Conservation (phyloP, 2,888 invertebrate genomes). For the Eupithecia vulgata region DNA sequence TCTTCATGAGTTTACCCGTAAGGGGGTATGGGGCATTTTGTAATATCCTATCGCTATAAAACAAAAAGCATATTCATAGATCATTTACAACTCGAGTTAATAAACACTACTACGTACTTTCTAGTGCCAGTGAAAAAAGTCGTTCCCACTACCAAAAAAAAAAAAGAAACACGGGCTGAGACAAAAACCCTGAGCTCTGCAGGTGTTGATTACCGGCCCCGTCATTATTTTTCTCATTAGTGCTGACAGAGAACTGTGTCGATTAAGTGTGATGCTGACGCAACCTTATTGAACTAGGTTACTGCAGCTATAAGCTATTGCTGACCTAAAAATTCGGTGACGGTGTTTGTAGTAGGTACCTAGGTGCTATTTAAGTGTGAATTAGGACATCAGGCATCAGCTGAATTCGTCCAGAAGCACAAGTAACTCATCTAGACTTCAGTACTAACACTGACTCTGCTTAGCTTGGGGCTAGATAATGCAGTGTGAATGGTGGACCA, state of each 20-base stretch:
- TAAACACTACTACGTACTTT: not conserved
- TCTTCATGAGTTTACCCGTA: too few species aligned
- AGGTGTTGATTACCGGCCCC: conserved; percentile 8
- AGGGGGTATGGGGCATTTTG: too few species aligned
- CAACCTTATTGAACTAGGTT: conserved; percentile 4
- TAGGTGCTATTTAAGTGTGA: too few species aligned
- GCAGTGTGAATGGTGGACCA: too few species aligned
- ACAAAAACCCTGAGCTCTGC: not conserved
- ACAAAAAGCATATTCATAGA: too few species aligned
- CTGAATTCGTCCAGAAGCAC: too few species aligned
- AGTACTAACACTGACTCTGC: too few species aligned
- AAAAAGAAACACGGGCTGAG: not conserved
- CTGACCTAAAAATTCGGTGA: not conserved
- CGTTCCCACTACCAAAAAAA: not conserved
- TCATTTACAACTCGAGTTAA: not conserved
- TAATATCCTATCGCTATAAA: too few species aligned
- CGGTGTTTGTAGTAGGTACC: not conserved
- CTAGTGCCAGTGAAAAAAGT: not conserved
- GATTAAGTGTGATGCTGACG: conserved; percentile 8
- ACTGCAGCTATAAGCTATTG: not conserved
- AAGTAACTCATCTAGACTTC: too few species aligned
- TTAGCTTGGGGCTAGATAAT: too few species aligned
- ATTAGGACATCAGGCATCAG: too few species aligned
- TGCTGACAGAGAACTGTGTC: conserved; percentile 7
- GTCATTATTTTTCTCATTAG: conserved; percentile 16